phyloP scores from a whole-genome alignment of 2,797 vertebrate genomes.

The Etheostoma perlongum region DNA sequence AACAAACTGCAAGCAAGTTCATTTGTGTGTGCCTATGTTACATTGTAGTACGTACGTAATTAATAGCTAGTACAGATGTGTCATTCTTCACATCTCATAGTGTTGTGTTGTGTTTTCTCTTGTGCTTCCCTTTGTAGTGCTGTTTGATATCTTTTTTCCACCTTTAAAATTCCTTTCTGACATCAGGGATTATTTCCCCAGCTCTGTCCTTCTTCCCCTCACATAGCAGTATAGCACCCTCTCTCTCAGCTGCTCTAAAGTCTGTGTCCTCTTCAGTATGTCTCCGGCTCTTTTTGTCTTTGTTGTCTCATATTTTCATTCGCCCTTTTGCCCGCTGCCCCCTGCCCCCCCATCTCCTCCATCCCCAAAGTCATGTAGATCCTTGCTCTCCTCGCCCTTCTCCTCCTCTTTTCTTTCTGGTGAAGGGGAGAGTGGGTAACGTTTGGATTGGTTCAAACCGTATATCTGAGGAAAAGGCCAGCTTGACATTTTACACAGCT shows the following conservation, averaged over 20 bases:
- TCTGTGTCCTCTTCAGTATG: conserved; percentile 3
- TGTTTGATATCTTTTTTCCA: too few relatives aligned
- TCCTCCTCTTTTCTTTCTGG: conserved; percentile 40
- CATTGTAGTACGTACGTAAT: too few relatives aligned
- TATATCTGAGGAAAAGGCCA: conserved; percentile 80
- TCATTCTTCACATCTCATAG: too few relatives aligned
- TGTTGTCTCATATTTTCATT: conserved; percentile 22
- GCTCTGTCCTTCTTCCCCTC: neutral
- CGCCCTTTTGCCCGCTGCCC: neutral
- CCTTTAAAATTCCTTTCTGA: neutral
- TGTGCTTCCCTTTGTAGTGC: too few relatives aligned
- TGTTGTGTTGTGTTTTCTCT: too few relatives aligned
- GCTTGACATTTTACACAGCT: conserved; percentile 83
- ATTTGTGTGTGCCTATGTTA: too few relatives aligned
- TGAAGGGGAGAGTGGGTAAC: conserved; percentile 64
- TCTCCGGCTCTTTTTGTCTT: conserved; percentile 25
- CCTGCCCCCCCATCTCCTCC: neutral
- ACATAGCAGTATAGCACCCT: neutral
- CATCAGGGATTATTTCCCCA: neutral
- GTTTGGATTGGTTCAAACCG: conserved; percentile 75
- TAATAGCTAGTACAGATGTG: too few relatives aligned
- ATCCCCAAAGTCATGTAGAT: conserved; percentile 46
- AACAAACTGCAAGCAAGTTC: too few relatives aligned
- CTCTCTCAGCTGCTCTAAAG: conserved; percentile 3
- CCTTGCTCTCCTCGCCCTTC: conserved; percentile 31